Conservation (phyloP, 2,113 vertebrate species). For the Coturnix japonica region DNA sequence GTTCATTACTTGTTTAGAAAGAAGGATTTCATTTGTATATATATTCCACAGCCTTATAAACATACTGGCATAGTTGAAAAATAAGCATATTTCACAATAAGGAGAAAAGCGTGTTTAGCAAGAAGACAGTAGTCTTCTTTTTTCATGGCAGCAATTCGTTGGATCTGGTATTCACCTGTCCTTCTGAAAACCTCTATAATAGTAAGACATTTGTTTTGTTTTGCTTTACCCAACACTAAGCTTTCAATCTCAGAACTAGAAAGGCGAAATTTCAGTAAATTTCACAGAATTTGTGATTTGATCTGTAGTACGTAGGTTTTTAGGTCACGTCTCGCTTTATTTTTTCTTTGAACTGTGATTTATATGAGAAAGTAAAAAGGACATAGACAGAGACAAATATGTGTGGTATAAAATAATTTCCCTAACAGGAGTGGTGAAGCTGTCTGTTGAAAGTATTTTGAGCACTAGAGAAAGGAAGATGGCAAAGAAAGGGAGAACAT, state of each 20-base stretch:
- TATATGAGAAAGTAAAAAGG: background rate
- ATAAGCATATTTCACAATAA: background rate
- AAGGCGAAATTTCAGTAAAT: background rate
- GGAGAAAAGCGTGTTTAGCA: background rate
- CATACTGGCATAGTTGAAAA: background rate
- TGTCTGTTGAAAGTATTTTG: slow-evolving; percentile 20
- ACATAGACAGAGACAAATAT: slow-evolving; percentile 2
- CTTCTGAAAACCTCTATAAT: background rate
- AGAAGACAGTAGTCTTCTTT: background rate
- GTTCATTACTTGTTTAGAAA: background rate
- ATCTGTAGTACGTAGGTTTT: background rate
- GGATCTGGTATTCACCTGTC: background rate
- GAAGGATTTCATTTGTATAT: background rate
- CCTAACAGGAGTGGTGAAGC: slow-evolving; percentile 32
- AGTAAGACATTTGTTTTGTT: background rate
- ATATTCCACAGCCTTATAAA: background rate
- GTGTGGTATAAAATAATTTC: slow-evolving; percentile 20
- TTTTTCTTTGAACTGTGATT: slow-evolving; percentile 11
- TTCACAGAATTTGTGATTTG: slow-evolving; percentile 17
- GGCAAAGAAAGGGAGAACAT: background rate
- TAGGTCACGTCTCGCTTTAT: background rate
- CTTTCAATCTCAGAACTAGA: background rate
- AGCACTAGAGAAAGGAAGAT: background rate
- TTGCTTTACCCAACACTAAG: background rate
- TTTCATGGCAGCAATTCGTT: background rate